phyloP scores from a whole-genome alignment of 1,140 invertebrate genomes.

The Dendrolimus kikuchii region DNA sequence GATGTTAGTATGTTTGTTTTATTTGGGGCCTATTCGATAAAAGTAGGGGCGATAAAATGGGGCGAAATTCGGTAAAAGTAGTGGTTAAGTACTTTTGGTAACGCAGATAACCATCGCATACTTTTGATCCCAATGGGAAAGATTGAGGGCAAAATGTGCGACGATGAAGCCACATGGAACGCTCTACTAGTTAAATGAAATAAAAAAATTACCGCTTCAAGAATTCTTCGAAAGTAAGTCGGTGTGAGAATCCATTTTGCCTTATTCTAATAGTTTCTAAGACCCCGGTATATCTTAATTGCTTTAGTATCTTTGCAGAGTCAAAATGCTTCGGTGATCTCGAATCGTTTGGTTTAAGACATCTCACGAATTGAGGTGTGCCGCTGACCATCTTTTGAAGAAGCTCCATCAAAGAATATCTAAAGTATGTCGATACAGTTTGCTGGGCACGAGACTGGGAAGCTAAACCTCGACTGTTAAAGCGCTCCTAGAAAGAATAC shows the following conservation, averaged over 20 bases:
- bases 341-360: conserved; percentile 87
- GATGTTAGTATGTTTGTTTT: too few species aligned
- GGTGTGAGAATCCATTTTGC: conserved; percentile 86
- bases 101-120: too few species aligned
- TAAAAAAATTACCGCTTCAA: conserved; percentile 76
- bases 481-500: conserved; percentile 45
- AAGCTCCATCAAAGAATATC: conserved; percentile 88
- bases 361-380: conserved; percentile 87
- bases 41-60: too few species aligned
- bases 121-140: too few species aligned
- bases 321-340: conserved; percentile 81
- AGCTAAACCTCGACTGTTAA: conserved; percentile 77
- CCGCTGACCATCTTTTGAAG: conserved; percentile 88
- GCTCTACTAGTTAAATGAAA: too few species aligned
- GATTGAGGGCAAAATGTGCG: too few species aligned
- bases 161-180: too few species aligned
- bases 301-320: conserved; percentile 80
- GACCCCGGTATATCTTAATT: conserved; percentile 86
- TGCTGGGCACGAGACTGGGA: conserved; percentile 89
- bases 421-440: conserved; percentile 88
- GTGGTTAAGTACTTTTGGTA: too few species aligned
- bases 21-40: too few species aligned
- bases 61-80: too few species aligned
- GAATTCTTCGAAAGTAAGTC: conserved; percentile 86
- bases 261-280: conserved; percentile 87